A percentile compares a stretch with the other conserved stretches of the same genome.
These are phyloP conservation scores for Meloe dianella DNA, from an alignment of 2,888 invertebrate genomes.

Conservation along the genomic window DNA sequence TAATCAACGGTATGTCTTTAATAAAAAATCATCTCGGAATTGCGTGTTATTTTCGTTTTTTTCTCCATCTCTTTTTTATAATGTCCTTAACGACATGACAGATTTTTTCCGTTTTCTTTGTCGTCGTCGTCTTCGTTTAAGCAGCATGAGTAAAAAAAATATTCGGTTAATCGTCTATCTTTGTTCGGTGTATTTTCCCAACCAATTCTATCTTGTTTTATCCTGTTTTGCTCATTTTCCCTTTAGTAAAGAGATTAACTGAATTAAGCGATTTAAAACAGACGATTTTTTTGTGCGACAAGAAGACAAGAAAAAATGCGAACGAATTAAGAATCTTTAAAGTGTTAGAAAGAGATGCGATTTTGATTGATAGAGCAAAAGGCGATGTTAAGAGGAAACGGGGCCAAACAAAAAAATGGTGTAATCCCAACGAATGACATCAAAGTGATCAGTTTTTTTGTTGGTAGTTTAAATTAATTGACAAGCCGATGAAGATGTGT, in stretches of 20 bases:
- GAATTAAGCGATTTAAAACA: constrained; percentile 13
- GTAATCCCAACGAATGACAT: neutral
- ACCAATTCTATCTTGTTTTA: constrained; percentile 5
- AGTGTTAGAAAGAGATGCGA: neutral
- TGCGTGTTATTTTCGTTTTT: constrained; percentile 26
- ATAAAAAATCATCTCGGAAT: neutral
- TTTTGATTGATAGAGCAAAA: neutral
- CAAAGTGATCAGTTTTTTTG: neutral
- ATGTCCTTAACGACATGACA: constrained; percentile 33
- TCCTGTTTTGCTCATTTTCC: constrained; percentile 7
- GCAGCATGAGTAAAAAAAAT: neutral
- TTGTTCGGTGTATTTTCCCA: neutral
- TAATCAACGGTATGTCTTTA: constrained; percentile 8
- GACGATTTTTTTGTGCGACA: neutral
- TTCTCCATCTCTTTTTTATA: constrained; percentile 30
- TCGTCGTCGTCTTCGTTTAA: neutral
- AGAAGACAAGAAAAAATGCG: neutral
- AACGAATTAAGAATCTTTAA: neutral
- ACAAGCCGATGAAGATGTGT: neutral
- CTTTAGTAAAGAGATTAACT: constrained; percentile 6
- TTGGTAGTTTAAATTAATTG: neutral
- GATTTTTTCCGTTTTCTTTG: constrained; percentile 32
- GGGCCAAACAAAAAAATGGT: neutral
- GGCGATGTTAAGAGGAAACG: neutral
- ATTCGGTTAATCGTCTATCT: neutral